Evolutionary conservation across 2,113 vertebrate genomes (phyloP).

Genomic region (Varanus salvator): DNA sequence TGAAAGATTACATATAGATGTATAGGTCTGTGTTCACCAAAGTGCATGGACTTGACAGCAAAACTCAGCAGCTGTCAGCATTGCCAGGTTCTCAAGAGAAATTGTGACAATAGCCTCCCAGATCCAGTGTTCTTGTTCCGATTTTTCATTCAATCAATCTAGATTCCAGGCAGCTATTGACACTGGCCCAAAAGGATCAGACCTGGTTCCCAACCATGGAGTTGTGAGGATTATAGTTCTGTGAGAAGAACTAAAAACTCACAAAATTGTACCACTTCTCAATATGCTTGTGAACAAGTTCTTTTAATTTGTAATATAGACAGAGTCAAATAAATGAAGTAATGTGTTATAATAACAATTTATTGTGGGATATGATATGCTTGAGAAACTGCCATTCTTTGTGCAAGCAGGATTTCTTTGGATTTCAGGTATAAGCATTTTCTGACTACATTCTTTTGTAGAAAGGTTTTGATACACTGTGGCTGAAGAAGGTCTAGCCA

Average conservation of each 20-base stretch:
- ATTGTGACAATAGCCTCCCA: background rate
- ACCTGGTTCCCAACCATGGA: background rate
- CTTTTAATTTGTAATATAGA: background rate
- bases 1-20: background rate
- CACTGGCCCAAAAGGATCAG: background rate
- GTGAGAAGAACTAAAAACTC: background rate
- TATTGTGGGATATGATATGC: background rate
- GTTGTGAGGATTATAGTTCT: background rate
- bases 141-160: background rate
- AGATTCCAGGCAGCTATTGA: background rate
- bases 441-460: background rate
- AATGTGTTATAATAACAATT: background rate
- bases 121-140: background rate
- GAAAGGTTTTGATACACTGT: background rate
- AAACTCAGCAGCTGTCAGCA: background rate
- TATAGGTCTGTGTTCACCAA: background rate
- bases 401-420: background rate
- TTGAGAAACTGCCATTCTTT: background rate
- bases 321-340: background rate
- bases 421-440: background rate
- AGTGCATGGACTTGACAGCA: background rate
- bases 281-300: too few relatives aligned
- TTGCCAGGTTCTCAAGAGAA: background rate
- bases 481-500: background rate
- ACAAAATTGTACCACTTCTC: background rate